A percentile compares a stretch with the other conserved stretches of the same genome.
Conservation (phyloP, 2,797 vertebrate species). For the Diceros bicornis region DNA sequence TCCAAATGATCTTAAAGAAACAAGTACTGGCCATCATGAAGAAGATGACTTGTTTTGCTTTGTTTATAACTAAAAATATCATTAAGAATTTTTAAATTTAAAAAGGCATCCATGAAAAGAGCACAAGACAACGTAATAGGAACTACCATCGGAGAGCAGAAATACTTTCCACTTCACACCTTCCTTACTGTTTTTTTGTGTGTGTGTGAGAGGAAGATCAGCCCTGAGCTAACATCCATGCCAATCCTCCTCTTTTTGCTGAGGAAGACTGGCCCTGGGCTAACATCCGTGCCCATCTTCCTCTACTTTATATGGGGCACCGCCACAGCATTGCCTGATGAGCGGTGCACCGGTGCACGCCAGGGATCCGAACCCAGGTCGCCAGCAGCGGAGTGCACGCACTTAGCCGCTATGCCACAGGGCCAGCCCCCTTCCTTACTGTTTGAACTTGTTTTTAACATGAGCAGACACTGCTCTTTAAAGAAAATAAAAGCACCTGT, state of each 20-base stretch:
- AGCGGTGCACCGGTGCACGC: too few species aligned
- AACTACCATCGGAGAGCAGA: background rate
- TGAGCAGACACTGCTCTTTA: background rate
- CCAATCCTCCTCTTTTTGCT: too few species aligned
- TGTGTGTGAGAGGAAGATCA: too few species aligned
- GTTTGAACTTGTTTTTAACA: background rate
- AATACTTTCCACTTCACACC: background rate
- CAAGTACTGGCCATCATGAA: background rate
- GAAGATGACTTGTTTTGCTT: background rate
- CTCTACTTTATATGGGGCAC: too few species aligned
- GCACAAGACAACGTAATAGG: background rate
- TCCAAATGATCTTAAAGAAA: slow-evolving; percentile 10
- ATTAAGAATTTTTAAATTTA: background rate
- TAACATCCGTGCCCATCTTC: too few species aligned
- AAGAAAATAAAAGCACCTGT: background rate
- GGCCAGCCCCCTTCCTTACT: background rate
- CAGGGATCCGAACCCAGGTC: too few species aligned
- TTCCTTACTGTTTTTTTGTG: background rate
- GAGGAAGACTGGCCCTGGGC: too few species aligned
- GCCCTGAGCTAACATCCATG: too few species aligned
- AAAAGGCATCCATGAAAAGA: background rate
- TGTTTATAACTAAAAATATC: slow-evolving; percentile 13
- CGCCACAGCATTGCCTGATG: too few species aligned
- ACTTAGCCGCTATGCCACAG: too few species aligned
- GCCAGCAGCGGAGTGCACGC: too few species aligned